Conservation (phyloP, 2,113 vertebrate genomes). For the Haemorhous mexicanus region DNA sequence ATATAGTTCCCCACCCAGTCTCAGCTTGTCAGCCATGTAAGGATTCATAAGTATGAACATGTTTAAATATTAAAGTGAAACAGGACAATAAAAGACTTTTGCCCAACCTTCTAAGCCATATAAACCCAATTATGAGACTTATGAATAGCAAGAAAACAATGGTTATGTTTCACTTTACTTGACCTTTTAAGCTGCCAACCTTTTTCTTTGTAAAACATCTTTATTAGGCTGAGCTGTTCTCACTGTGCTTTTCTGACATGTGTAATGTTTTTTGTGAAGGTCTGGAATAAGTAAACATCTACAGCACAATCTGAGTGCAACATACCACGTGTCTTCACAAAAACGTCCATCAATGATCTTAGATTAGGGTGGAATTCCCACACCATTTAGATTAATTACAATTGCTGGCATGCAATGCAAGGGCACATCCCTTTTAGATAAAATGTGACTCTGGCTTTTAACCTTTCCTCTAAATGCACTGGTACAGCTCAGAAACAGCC, state of each 20-base stretch:
- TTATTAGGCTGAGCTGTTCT: background rate
- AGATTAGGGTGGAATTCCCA: background rate
- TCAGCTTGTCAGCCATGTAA: background rate
- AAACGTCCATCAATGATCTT: background rate
- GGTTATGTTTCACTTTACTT: background rate
- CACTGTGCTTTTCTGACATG: background rate
- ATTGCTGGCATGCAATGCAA: background rate
- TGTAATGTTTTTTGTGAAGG: background rate
- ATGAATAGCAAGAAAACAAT: background rate
- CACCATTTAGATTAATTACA: background rate
- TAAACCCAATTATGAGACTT: background rate
- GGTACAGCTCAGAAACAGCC: background rate
- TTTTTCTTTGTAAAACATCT: background rate
- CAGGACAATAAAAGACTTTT: conserved; percentile 6
- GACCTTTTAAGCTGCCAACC: conserved; percentile 19
- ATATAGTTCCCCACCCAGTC: background rate
- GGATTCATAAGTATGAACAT: background rate
- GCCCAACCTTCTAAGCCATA: background rate
- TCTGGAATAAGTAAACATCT: background rate
- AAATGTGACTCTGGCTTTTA: background rate
- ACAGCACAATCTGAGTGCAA: background rate
- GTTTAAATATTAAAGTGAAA: background rate
- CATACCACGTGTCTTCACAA: background rate
- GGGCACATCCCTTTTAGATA: background rate
- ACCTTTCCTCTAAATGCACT: conserved; percentile 25